Base-by-base conservation (phyloP, 2,113 vertebrate species). In the Lepus timidus region DNA sequence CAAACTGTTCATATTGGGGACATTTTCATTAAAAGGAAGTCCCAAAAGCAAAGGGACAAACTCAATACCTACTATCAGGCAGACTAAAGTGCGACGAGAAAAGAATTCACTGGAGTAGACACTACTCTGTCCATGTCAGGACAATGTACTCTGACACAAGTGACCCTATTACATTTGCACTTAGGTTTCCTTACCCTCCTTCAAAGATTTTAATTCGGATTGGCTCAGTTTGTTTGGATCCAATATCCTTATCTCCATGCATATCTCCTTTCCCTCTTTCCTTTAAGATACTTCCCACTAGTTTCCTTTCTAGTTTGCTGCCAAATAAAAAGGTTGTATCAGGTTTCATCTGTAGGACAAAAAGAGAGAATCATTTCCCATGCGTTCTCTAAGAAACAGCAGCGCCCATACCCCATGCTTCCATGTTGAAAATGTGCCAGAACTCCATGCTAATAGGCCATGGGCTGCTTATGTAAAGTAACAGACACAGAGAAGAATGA, bases 141-240 rank as follows among this genome's bases (percentile, higher is more conserved):
- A 91, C 44, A 83, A 65, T 90, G 94, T 94, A 91, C 79, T 64
- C n/a, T 68, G 79, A 93, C 95, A 96, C 44, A n/a, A 96, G 27
- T 87, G 62, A 70, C 90, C 86, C 85, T 86, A 96, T 97, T 65
- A 94, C 88, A 96, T 97, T 94, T 97, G 79, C 84, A 97, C 70
- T 94, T 94, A 76, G 36, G 91, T 97, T 96, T 97, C 95, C 99
- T 95, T 99, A 99, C 99, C 99, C 99, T 98, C 99, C 99, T 99
- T 99, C 99, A 98, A 99, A 99, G 98, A 99, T 99, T 99, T 99
- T 99, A 98, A 99, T 99, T 96, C 99, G 99, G 91, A 99, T 99
- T 85, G 99, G 99, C 98, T 99, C 99, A 58, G 98, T 96, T 98
- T 98, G 99, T 98, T 99, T 99, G 98, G 98, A 97, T 78, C 98